Conservation (phyloP, 2,797 vertebrate species). For the Pangasius sanitwongsei region DNA sequence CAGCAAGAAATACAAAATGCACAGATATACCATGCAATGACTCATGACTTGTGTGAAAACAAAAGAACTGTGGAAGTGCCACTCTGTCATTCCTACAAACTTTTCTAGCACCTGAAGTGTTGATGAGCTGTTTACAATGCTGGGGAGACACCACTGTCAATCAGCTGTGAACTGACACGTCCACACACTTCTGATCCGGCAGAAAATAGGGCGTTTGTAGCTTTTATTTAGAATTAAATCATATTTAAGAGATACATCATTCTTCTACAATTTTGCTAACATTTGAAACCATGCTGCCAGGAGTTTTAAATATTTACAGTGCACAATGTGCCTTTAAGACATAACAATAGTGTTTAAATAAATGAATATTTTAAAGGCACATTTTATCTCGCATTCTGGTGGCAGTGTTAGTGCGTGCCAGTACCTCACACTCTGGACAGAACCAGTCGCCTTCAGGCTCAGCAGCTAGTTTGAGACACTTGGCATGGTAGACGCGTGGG, state of each 20-base stretch:
- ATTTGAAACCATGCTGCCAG: neutral
- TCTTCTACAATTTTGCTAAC: neutral
- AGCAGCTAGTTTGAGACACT: constrained; percentile 96
- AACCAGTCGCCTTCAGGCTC: constrained; percentile 98
- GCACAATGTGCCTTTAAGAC: neutral
- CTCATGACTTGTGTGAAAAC: neutral
- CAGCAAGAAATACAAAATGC: constrained; percentile 2
- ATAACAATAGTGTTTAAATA: neutral
- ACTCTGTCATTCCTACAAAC: neutral
- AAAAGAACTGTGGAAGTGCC: neutral
- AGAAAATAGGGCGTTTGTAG: neutral
- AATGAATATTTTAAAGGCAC: neutral
- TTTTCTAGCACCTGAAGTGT: neutral
- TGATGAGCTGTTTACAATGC: neutral
- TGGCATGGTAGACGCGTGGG: constrained; percentile 93
- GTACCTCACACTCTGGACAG: constrained; percentile 94
- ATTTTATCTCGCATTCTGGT: neutral
- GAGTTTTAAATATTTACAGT: neutral
- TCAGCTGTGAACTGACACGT: neutral
- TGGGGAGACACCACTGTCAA: neutral
- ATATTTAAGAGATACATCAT: neutral
- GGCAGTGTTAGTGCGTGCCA: constrained; percentile 43
- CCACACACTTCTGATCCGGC: neutral
- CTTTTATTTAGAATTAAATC: neutral
- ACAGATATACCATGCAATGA: neutral